Evolutionary conservation across 2,888 invertebrate species (phyloP).

Genomic region (Ametastegia equiseti): DNA sequence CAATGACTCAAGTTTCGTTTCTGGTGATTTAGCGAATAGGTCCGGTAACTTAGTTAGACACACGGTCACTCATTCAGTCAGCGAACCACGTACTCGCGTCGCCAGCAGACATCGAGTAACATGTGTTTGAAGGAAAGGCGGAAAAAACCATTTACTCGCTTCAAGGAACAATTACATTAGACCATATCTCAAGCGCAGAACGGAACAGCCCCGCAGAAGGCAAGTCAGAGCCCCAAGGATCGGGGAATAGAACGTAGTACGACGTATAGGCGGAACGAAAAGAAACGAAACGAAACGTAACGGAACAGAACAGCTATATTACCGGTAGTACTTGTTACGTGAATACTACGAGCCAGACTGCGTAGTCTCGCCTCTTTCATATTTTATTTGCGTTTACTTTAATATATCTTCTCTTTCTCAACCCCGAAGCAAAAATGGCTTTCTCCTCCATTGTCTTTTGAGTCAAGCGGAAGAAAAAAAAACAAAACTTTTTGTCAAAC

Average conservation of each 20-base stretch:
- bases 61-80: conserved; percentile 45
- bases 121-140: conserved; percentile 48
- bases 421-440: neutral
- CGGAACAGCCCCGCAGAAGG: neutral
- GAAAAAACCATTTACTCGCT: conserved; percentile 47
- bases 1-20: neutral
- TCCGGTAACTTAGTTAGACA: conserved; percentile 18
- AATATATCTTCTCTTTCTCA: neutral
- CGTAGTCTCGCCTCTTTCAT: neutral
- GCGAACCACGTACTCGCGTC: conserved; percentile 28
- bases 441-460: neutral
- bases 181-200: conserved; percentile 45
- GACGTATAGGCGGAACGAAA: neutral
- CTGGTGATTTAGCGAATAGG: neutral
- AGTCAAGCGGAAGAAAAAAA: neutral
- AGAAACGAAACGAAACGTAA: conserved; percentile 11
- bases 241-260: neutral
- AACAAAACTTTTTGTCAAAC: neutral
- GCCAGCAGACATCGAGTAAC: conserved; percentile 47
- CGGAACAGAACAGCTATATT: conserved; percentile 30
- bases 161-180: conserved; percentile 45
- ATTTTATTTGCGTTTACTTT: neutral
- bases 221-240: conserved; percentile 21
- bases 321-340: conserved; percentile 6
- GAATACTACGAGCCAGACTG: neutral